phyloP scores from a whole-genome alignment of 1,140 invertebrate species.

The Drosophila miranda region DNA sequence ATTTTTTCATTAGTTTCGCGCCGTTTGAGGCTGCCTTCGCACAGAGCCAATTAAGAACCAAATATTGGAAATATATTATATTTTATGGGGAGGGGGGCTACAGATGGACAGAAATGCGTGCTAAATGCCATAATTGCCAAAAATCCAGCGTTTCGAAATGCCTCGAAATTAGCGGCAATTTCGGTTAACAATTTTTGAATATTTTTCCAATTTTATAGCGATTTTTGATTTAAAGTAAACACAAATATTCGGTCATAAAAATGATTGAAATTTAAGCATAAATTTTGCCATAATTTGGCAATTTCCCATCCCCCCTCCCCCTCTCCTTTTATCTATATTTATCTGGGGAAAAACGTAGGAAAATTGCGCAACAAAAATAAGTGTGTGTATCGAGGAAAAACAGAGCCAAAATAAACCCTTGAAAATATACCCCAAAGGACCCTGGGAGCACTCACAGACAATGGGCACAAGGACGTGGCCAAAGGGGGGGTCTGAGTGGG shows the following conservation, averaged over 20 bases:
- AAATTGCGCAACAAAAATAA: constrained; percentile 52
- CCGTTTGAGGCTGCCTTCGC: constrained; percentile 54
- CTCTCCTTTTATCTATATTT: constrained; percentile 15
- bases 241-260: constrained; percentile 14
- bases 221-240: constrained; percentile 7
- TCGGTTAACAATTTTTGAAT: constrained; percentile 14
- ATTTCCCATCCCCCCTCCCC: constrained; percentile 16
- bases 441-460: constrained; percentile 13
- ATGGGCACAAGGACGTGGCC: constrained; percentile 37
- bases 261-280: constrained; percentile 30
- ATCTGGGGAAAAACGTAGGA: constrained; percentile 27
- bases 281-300: constrained; percentile 34
- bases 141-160: constrained; percentile 48
- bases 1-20: constrained; percentile 73
- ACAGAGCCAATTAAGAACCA: constrained; percentile 48
- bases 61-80: constrained; percentile 44
- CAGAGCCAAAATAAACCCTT: constrained; percentile 50
- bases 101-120: constrained; percentile 58
- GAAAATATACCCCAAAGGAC: constrained; percentile 38
- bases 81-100: not conserved
- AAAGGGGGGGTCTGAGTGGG: too few relatives aligned
- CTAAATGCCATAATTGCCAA: constrained; percentile 72
- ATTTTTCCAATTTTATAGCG: not conserved
- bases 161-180: constrained; percentile 58
- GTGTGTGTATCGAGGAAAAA: constrained; percentile 18